These are phyloP conservation scores for Arbacia lixula DNA, from an alignment of 53 echinoderm and acorn worm species.

Conservation along the genomic window DNA sequence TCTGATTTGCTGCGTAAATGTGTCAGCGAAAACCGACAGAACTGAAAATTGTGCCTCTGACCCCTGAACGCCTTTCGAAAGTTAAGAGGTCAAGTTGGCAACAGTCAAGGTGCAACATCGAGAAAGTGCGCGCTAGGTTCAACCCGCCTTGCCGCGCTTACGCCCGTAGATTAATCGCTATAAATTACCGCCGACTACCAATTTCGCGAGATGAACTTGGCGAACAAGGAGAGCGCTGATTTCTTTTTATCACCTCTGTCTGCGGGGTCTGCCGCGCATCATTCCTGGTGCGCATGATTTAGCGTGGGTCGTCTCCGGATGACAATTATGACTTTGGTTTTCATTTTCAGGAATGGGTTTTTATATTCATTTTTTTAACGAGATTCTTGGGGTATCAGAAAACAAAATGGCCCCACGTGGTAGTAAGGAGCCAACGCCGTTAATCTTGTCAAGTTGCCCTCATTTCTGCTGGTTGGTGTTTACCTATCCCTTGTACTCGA, in stretches of 20 bases:
- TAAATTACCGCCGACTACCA: constrained; percentile 43
- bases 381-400: constrained; percentile 42
- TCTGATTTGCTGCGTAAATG: constrained; percentile 36
- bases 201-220: constrained; percentile 36
- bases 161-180: constrained; percentile 25
- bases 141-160: constrained; percentile 24
- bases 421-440: neutral
- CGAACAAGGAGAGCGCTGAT: constrained; percentile 20
- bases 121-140: constrained; percentile 51
- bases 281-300: constrained; percentile 43
- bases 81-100: constrained; percentile 46
- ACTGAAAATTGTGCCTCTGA: constrained; percentile 44
- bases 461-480: constrained; percentile 19
- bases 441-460: constrained; percentile 35
- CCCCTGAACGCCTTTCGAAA: constrained; percentile 49
- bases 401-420: constrained; percentile 55
- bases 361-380: constrained; percentile 38
- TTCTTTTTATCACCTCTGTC: constrained; percentile 36
- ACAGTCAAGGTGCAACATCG: constrained; percentile 53
- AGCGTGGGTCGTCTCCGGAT: constrained; percentile 6
- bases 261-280: constrained; percentile 32
- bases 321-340: constrained; percentile 58
- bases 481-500: no score
- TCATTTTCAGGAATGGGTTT: constrained; percentile 45
- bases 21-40: constrained; percentile 49